Percentiles rank a stretch among this genome's conserved stretches.
These are phyloP conservation scores for Drosophila mauritiana DNA, from an alignment of 1,140 invertebrate genomes.

Conservation along the genomic window DNA sequence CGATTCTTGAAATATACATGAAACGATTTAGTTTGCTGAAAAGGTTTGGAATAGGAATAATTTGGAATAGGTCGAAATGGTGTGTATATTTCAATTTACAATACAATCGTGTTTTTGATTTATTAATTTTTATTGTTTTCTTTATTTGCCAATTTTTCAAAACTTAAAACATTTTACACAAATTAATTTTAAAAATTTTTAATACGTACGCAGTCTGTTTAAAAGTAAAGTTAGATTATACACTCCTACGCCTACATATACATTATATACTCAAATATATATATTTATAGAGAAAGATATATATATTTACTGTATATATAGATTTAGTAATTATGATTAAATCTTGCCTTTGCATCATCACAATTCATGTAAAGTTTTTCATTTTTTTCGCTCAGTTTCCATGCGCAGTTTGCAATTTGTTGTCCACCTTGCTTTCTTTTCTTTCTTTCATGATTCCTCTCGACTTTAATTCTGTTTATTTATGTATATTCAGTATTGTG, in stretches of 20 bases:
- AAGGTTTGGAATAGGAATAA: slow-evolving; percentile 41
- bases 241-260: slow-evolving; percentile 79
- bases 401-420: slow-evolving; percentile 64
- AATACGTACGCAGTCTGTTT: slow-evolving; percentile 83
- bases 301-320: slow-evolving; percentile 77
- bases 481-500: slow-evolving; percentile 26
- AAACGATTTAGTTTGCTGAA: slow-evolving; percentile 52
- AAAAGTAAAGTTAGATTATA: slow-evolving; percentile 83
- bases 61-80: slow-evolving; percentile 63
- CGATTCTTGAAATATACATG: slow-evolving; percentile 69
- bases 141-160: slow-evolving; percentile 83
- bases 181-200: slow-evolving; percentile 83
- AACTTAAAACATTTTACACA: slow-evolving; percentile 83
- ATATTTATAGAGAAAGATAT: slow-evolving; percentile 73
- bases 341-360: slow-evolving; percentile 83
- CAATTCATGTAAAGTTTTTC: slow-evolving; percentile 81
- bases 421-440: slow-evolving; percentile 47
- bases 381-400: slow-evolving; percentile 70
- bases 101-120: slow-evolving; percentile 63
- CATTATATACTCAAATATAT: slow-evolving; percentile 70
- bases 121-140: slow-evolving; percentile 83
- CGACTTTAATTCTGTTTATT: slow-evolving; percentile 34
- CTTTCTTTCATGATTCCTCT: slow-evolving; percentile 40
- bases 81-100: slow-evolving; percentile 61
- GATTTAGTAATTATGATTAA: slow-evolving; percentile 82